Base-by-base conservation (phyloP, 1,140 invertebrate genomes). In the Drosophila kanapiae region DNA sequence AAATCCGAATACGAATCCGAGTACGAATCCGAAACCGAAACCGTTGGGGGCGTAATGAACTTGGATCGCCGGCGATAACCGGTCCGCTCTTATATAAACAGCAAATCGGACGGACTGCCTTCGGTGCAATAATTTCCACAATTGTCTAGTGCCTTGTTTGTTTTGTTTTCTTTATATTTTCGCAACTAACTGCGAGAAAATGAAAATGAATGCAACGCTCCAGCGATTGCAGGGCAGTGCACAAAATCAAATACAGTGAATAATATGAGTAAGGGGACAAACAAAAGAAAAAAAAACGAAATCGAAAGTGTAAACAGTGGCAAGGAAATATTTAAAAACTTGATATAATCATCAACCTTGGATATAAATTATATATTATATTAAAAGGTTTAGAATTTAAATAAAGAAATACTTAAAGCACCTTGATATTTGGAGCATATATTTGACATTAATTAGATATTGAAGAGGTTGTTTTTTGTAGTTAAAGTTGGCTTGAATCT, bases 61-160 rank as follows among this genome's bases (percentile, higher is more conserved):
- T 84, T 85, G 82, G 82, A 80, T 80, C 68, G 69, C 40, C 54
- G 40, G 72, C 82, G 77, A 83, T 81, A 85, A 84, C 72, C 81
- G 60, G 74, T 76, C 72, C 14, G 23, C 35, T 58, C 72, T 76
- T 76, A 76, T 53, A 76, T 76, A 63, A 63, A 75, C 58, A 75
- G 54, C 29, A 64, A 76, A 31, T 63, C 49, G 45, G 27, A 71
- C 37, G 13, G 51, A 31, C 49, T 47, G 47, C 14, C 29, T 40
- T 57, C 43, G 51, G 49, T 58, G 65, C 51, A 71, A 58, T 70
- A 38, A 70, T 49, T 70, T 49, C 29, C 47, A 48, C 69, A 57
- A 48, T 48, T 35, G 47, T 29, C 42, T 27, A 35, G 38, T 35
- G 48, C 23, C 27, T 69, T 67, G 60, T 65, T 65, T 59, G 64